Evolutionary conservation across 2,797 vertebrate genomes (phyloP).

Genomic region (Echiichthys vipera): DNA sequence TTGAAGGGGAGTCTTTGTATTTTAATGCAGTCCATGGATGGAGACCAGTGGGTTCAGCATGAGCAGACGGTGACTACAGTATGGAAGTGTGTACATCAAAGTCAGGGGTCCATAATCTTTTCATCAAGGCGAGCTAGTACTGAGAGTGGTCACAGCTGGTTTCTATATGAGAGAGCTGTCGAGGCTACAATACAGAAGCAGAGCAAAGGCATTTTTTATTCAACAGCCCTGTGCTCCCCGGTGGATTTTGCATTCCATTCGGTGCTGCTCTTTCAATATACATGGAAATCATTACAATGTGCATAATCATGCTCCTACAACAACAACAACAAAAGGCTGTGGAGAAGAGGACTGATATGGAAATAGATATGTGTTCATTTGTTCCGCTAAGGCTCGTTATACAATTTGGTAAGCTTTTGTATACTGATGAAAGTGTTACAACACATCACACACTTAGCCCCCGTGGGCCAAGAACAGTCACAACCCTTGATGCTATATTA

Average conservation of each 20-base stretch:
- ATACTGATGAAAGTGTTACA: constrained; percentile 18
- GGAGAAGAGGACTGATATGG: constrained; percentile 17
- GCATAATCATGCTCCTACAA: constrained; percentile 23
- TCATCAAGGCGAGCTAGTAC: constrained; percentile 63
- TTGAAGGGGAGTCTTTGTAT: constrained; percentile 48
- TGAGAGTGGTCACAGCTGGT: constrained; percentile 74
- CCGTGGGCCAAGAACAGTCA: constrained; percentile 11
- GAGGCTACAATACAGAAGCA: constrained; percentile 49
- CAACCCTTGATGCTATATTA: constrained; percentile 1
- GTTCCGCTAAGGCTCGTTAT: constrained; percentile 19
- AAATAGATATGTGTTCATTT: constrained; percentile 43
- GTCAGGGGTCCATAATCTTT: constrained; percentile 68
- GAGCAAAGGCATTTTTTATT: constrained; percentile 54
- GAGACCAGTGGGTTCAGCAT: constrained; percentile 25
- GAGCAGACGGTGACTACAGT: constrained; percentile 47
- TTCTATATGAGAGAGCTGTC: constrained; percentile 57
- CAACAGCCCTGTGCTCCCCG: constrained; percentile 15
- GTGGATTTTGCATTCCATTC: constrained; percentile 38
- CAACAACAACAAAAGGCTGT: constrained; percentile 29
- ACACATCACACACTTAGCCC: constrained; percentile 18
- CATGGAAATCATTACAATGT: constrained; percentile 47
- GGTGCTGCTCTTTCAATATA: constrained; percentile 42
- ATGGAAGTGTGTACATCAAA: constrained; percentile 70
- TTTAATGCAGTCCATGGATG: constrained; percentile 17
- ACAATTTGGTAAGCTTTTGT: constrained; percentile 23